These are phyloP conservation scores for Nibea albiflora DNA, from an alignment of 2,113 vertebrate species.

Conservation along the genomic window DNA sequence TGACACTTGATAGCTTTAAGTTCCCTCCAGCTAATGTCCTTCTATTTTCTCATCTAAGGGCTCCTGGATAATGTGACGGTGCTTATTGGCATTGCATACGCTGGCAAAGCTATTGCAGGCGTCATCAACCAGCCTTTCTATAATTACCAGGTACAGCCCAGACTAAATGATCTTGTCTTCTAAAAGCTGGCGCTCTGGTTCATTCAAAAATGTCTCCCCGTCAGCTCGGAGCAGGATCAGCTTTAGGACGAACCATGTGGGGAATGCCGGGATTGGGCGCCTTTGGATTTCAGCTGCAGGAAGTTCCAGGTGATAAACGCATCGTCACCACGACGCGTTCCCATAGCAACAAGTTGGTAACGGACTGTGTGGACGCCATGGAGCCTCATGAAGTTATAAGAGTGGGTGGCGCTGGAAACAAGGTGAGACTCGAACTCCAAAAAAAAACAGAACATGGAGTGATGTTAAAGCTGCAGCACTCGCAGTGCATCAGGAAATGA, in stretches of 20 bases:
- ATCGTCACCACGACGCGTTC: constrained; percentile 95
- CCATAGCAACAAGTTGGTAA: constrained; percentile 93
- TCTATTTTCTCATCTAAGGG: constrained; percentile 80
- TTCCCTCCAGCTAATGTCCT: constrained; percentile 1
- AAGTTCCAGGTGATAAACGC: constrained; percentile 88
- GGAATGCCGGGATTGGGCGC: constrained; percentile 91
- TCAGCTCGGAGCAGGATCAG: constrained; percentile 87
- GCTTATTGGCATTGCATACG: constrained; percentile 95
- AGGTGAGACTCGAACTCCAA: constrained; percentile 81
- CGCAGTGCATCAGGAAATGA: too few relatives aligned
- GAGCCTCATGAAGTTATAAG: constrained; percentile 90
- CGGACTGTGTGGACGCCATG: constrained; percentile 91
- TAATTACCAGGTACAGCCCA: constrained; percentile 94
- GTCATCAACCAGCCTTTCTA: constrained; percentile 98
- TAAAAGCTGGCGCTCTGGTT: background rate
- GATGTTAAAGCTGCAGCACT: too few relatives aligned
- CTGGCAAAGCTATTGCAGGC: constrained; percentile 95
- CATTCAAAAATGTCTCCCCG: background rate
- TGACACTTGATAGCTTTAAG: background rate
- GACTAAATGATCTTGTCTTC: background rate
- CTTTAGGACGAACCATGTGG: constrained; percentile 95
- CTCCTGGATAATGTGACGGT: constrained; percentile 97
- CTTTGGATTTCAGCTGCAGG: constrained; percentile 94
- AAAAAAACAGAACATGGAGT: too few relatives aligned
- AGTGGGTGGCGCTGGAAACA: constrained; percentile 97